These are phyloP conservation scores for Sarcophilus harrisii DNA, from an alignment of 2,797 vertebrate species.

Conservation along the genomic window DNA sequence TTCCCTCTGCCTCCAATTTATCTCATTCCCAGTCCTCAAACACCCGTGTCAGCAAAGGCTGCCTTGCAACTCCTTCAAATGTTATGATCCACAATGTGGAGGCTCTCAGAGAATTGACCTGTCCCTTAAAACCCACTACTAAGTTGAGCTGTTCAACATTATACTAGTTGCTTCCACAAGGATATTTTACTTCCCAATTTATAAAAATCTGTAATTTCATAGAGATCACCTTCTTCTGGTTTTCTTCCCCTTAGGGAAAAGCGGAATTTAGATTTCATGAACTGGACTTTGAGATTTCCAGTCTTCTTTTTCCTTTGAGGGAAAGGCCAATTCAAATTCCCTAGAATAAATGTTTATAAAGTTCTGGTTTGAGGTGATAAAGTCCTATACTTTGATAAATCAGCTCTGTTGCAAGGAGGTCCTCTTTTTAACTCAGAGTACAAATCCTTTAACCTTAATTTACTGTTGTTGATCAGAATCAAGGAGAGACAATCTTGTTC, in stretches of 20 bases:
- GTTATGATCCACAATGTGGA: no score
- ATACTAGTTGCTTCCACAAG: neutral
- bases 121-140: neutral
- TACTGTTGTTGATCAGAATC: neutral
- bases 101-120: no score
- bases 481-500: neutral
- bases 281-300: neutral
- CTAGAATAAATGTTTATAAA: neutral
- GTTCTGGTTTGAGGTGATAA: neutral
- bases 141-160: neutral
- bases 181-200: neutral
- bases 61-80: no score
- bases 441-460: neutral
- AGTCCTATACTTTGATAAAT: neutral
- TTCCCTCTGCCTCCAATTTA: no score
- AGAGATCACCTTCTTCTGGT: neutral
- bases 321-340: neutral
- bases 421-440: neutral
- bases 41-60: no score
- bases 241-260: neutral
- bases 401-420: neutral
- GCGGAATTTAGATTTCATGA: neutral
- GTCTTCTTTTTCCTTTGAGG: neutral
- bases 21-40: no score
- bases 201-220: neutral